phyloP scores from a whole-genome alignment of 1,140 invertebrate species.

The Plectus sambesii region DNA sequence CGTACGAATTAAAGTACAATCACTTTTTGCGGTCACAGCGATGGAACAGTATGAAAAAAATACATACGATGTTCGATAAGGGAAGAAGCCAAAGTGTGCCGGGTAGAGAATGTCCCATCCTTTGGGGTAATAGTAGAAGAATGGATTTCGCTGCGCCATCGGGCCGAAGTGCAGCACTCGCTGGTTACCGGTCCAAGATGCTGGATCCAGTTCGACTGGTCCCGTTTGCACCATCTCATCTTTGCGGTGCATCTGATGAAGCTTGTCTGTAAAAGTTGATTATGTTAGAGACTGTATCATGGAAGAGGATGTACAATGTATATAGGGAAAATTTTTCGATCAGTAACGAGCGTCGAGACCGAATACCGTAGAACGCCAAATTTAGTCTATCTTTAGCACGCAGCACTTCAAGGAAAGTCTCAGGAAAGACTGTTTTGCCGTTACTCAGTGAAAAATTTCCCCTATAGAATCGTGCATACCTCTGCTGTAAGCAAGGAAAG shows the following conservation, averaged over 20 bases:
- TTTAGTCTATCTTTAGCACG: no score
- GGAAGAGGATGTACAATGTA: no score
- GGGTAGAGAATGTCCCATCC: conserved; percentile 45
- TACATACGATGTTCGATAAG: conserved; percentile 40
- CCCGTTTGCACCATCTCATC: conserved; percentile 44
- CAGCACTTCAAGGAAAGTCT: no score
- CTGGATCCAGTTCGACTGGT: conserved; percentile 39
- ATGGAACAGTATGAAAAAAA: conserved; percentile 5
- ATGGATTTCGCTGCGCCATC: conserved; percentile 45
- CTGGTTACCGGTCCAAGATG: conserved; percentile 42
- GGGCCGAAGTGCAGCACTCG: conserved; percentile 43
- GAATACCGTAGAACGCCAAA: no score
- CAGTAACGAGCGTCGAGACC: no score
- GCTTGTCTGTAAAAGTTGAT: conserved; percentile 36
- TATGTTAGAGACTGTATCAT: no score
- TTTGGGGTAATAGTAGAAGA: conserved; percentile 45
- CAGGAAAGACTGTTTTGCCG: no score
- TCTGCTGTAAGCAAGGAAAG: no score
- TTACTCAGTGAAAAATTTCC: no score
- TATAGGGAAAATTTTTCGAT: no score
- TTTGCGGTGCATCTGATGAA: conserved; percentile 44
- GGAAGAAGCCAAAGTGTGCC: conserved; percentile 45
- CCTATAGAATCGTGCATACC: no score
- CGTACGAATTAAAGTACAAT: conserved; percentile 13
- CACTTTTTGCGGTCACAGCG: conserved; percentile 8